Evolutionary conservation across 2,113 vertebrate genomes (phyloP), one percentile per base, ranked within the genome.

Genomic region (Podilymbus podiceps): DNA sequence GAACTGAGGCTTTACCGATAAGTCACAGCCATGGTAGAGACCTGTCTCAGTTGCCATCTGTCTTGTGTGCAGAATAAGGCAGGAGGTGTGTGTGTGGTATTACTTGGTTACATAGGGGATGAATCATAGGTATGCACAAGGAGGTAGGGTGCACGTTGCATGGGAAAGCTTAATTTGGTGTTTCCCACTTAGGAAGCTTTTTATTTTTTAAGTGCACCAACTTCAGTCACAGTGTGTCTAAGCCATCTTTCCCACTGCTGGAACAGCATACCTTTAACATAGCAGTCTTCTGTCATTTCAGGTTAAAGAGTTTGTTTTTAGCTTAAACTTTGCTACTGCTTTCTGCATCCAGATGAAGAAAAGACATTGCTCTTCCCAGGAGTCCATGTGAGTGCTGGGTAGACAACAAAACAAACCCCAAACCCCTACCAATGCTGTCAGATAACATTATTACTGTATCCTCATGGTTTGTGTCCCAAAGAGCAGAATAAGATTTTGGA

Each of bases 11-110:
- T 85, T 72, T 75, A 27, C 24, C 72, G 59, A 7, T 59, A 59
- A 85, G 73, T 71, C 66, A 58, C 53, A 87, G 52, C 30, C 13
- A 2, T 78, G 73, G 40, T 71, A 24, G 68, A 87, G 86, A 72
- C 73, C 73, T 96, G 58, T 73, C 77, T 90, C 60, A 56, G 47
- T 44, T 92, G 62, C 84, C 90, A 78, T 93, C 76, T 95, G 79
- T 77, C 82, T 28, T 3, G 7, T 59, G 56, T 23, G 24, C 38
- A 89, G 64, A 71, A 47, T 72, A 31, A 84, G 86, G 56, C 86
- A 67, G 94, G 68, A 78, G 91, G 42, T 44, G 42, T 80, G 72
- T 55, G 52, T 80, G 20, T 68, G 52, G 3, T n/a, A 35, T 46
- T 69, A 15, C 59, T 66, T 83, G 42, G 47, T 92, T 94, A 50